Percentiles rank a stretch among this genome's conserved stretches.
Evolutionary conservation across 1,140 invertebrate genomes (phyloP).

Genomic region (Saxidomus purpurata): DNA sequence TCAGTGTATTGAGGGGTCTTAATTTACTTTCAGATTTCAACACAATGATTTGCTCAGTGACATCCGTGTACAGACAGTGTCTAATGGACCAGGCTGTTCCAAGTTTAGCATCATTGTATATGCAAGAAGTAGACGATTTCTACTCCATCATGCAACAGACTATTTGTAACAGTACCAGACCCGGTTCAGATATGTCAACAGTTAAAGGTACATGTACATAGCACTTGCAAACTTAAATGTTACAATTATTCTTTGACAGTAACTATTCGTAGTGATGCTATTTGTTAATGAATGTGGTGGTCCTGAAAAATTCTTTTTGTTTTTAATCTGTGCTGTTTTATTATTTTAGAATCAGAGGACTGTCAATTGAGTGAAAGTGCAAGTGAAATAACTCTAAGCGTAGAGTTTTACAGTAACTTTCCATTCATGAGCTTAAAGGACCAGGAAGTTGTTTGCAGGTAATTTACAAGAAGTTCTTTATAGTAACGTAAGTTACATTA

Average conservation of each 20-base stretch:
- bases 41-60: not conserved
- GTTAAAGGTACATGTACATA: not conserved
- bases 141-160: not conserved
- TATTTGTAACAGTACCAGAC: not conserved
- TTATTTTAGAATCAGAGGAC: not conserved
- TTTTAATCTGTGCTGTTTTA: no score
- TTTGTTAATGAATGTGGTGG: no score
- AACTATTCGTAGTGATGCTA: no score
- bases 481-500: no score
- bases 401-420: not conserved
- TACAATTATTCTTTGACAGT: no score
- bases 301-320: no score
- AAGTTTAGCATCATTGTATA: not conserved
- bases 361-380: not conserved
- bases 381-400: not conserved
- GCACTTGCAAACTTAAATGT: no score
- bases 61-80: constrained; percentile 1
- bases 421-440: not conserved
- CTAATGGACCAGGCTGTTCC: not conserved
- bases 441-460: constrained; percentile 21
- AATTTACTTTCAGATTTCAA: not conserved
- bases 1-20: no score
- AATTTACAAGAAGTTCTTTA: not conserved
- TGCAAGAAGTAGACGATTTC: constrained; percentile 19
- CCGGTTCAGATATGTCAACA: not conserved